A percentile compares a stretch with the other conserved stretches of the same genome.
Conservation (phyloP, 2,888 invertebrate genomes). For the Formica aserva region DNA sequence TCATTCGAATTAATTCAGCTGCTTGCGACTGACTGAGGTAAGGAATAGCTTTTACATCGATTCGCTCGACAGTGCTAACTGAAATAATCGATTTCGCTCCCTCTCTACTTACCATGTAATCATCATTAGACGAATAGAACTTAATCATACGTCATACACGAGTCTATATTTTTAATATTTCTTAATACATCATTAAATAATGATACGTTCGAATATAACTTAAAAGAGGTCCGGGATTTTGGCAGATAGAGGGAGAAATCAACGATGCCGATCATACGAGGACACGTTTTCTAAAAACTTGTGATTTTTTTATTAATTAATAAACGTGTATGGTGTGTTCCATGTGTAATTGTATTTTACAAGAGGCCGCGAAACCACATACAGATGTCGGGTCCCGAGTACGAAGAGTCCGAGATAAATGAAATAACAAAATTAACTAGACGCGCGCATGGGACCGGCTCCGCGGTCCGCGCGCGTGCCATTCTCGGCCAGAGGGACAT, state of each 20-base stretch:
- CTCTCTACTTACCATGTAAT: neutral
- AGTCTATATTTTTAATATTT: neutral
- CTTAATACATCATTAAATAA: neutral
- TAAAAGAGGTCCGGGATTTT: conserved; percentile 13
- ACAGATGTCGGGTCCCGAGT: conserved; percentile 78
- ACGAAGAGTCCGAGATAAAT: conserved; percentile 83
- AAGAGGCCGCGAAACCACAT: conserved; percentile 81
- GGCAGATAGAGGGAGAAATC: neutral
- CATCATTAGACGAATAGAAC: neutral
- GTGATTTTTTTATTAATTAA: conserved; percentile 85
- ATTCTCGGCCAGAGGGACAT: conserved; percentile 62
- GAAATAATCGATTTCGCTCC: neutral
- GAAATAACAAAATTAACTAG: conserved; percentile 86
- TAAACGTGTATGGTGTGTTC: conserved; percentile 80
- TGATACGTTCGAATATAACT: conserved; percentile 12
- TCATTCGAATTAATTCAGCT: conserved; percentile 52
- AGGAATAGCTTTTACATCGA: conserved; percentile 8
- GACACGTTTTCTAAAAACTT: conserved; percentile 84
- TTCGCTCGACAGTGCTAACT: neutral
- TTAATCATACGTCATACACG: neutral
- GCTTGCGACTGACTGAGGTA: neutral
- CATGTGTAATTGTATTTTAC: conserved; percentile 84
- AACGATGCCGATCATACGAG: neutral
- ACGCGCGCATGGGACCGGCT: conserved; percentile 79
- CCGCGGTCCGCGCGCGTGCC: conserved; percentile 77